Base-by-base conservation (phyloP, 2,888 invertebrate species). In the Plebejus melissa region DNA sequence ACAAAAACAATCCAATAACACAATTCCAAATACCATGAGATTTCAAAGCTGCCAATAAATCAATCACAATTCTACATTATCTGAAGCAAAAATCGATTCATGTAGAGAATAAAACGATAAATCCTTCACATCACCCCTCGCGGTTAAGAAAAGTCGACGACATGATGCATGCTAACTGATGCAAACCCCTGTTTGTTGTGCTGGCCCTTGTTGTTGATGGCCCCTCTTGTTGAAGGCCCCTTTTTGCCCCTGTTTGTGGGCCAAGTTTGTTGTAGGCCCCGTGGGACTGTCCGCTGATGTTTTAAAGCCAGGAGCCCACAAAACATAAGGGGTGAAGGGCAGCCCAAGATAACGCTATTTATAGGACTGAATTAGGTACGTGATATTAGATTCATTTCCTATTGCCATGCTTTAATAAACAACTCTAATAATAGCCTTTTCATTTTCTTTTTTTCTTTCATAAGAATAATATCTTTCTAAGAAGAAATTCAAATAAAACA, bases 261-360 rank as follows among this genome's bases (percentile, higher is more conserved):
- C 65, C 65, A 32, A 5, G 65, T 65, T 32, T 65, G 65, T 65
- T 65, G 65, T 65, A 13, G 32, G 4, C 32, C 65, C 65, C 65
- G 65, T 65, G 65, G 65, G 65, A 65, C 65, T 65, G 60, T 9
- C 60, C 28, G 65, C 65, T 13, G 32, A 65, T 65, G 32, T 65
- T 65, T 65, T 36, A 36, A 32, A 65, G 65, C 65, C 13, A 5
- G 36, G 32, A 36, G 32, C 32, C 4, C 65, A 36, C 32, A 13
- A 32, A 65, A 28, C 28, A 11, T 0, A 60, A 4, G 28, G 60
- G 60, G 60, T 4, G 16, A 13, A 13, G 36, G 65, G 13, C 65
- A 36, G 32, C 13, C 22, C 22, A 22, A 22, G 22, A 22, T 22
- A 22, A 22, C 22, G 0, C 22, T 22, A 22, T 22, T 22, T 22